A percentile compares a stretch with the other conserved stretches of the same genome.
These are phyloP conservation scores for Hirtodrosophila cameraria DNA, from an alignment of 2,888 invertebrate species.

Conservation along the genomic window DNA sequence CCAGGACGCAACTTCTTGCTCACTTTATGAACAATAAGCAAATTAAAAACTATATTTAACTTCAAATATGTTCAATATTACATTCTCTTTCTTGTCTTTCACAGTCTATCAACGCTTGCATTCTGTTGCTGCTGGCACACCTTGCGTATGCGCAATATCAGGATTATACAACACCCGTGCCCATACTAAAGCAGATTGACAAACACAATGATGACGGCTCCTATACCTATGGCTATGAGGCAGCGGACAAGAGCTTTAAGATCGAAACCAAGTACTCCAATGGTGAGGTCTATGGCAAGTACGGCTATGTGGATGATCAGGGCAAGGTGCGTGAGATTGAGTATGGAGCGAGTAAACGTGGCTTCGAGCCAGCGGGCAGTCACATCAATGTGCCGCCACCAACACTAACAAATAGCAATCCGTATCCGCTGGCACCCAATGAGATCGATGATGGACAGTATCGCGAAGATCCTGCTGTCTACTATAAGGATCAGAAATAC, in stretches of 20 bases:
- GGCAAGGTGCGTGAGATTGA: constrained; percentile 92
- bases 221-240: constrained; percentile 95
- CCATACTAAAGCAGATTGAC: constrained; percentile 93
- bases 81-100: not conserved
- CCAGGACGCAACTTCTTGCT: too few species aligned
- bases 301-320: constrained; percentile 93
- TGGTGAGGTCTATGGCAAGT: constrained; percentile 94
- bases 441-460: constrained; percentile 94
- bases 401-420: constrained; percentile 88
- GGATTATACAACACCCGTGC: constrained; percentile 90
- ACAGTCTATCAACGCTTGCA: constrained; percentile 24
- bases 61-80: not conserved
- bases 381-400: constrained; percentile 93
- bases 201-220: constrained; percentile 94
- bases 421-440: constrained; percentile 84
- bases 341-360: constrained; percentile 92
- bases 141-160: constrained; percentile 81
- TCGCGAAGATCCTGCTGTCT: constrained; percentile 92
- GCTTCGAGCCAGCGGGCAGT: constrained; percentile 90
- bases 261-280: constrained; percentile 93
- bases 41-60: too few species aligned
- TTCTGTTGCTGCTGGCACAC: constrained; percentile 54
- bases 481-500: constrained; percentile 88
- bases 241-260: constrained; percentile 93
- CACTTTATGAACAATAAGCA: too few species aligned